Evolutionary conservation across 2,797 vertebrate genomes (phyloP), one percentile per base, ranked within the genome.

Genomic region (Emydoidea blandingii): DNA sequence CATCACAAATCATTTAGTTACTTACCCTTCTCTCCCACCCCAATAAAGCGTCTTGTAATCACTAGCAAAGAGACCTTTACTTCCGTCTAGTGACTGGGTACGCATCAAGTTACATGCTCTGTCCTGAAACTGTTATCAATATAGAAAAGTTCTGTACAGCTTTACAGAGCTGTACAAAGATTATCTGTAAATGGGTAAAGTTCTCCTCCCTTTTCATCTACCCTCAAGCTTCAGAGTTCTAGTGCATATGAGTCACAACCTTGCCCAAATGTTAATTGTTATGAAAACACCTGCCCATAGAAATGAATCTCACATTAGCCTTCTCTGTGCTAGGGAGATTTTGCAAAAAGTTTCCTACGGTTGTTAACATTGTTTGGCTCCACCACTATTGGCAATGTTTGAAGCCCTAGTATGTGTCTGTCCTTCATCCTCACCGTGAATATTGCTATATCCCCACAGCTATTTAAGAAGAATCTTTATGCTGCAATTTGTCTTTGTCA

Each of bases 401-500:
- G 10, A 14, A 92, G 57, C 10, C 10, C 27, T 31, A 3, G 31
- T 37, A 72, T 0, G 0, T 1, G 2, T 7, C 50, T 19, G 2
- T 3, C 79, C 72, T n/a, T 90, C 88, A 88, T 1, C 12, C 37
- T 6, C 4, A 1, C 19, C 49, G 6, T 0, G 4, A 83, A 82
- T 0, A 5, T 16, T 29, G 23, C 29, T 59, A 72, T n/a, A 47
- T 9, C 1, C 15, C 65, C 19, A 56, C 8, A 25, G 31, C 53
- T 1, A 3, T 23, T 56, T 1, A 88, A 54, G 65, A 41, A 23
- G 11, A 34, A 11, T 49, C 18, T 49, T 85, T 5, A 81, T 92
- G 37, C 19, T 76, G 2, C 0, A 83, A 12, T 15, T 68, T 57
- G 29, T n/a, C 62, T 68, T n/a, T 23, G 14, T 37, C 49, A 87